These are phyloP conservation scores for Tubiluchus corallicola DNA, from an alignment of 2,888 invertebrate species.

Conservation along the genomic window DNA sequence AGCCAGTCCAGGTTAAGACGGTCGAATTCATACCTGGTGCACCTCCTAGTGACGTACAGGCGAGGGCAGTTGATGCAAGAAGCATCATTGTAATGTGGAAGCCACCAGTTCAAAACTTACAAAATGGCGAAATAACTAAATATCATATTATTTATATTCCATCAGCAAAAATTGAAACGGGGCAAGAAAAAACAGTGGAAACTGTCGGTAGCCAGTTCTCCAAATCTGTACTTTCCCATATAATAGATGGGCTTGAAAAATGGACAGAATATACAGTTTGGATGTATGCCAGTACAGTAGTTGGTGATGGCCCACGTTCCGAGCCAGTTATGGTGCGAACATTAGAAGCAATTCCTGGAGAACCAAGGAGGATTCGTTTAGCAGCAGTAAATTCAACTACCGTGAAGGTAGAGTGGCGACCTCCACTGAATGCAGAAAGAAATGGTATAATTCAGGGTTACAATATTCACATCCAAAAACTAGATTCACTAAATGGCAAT, in stretches of 20 bases:
- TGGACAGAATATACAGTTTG: constrained; percentile 94
- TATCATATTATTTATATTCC: constrained; percentile 83
- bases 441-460: constrained; percentile 92
- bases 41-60: constrained; percentile 82
- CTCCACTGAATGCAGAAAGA: constrained; percentile 70
- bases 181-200: constrained; percentile 56
- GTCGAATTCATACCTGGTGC: constrained; percentile 95
- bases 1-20: constrained; percentile 78
- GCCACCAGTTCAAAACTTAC: constrained; percentile 71
- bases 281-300: constrained; percentile 85
- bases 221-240: constrained; percentile 17
- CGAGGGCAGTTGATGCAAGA: constrained; percentile 67
- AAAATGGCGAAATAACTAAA: constrained; percentile 80
- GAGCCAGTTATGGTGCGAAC: constrained; percentile 80
- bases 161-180: constrained; percentile 40
- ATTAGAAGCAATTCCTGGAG: constrained; percentile 93
- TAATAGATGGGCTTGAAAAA: constrained; percentile 70
- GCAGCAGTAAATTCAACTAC: constrained; percentile 84
- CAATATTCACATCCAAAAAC: constrained; percentile 56
- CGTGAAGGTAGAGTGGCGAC: constrained; percentile 82
- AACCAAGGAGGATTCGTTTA: constrained; percentile 79
- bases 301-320: constrained; percentile 86
- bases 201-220: too few species aligned
- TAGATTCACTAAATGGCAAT: not conserved
- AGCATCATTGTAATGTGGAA: constrained; percentile 76